Evolutionary conservation across 2,888 invertebrate genomes (phyloP).

Genomic region (Globia sparganii): DNA sequence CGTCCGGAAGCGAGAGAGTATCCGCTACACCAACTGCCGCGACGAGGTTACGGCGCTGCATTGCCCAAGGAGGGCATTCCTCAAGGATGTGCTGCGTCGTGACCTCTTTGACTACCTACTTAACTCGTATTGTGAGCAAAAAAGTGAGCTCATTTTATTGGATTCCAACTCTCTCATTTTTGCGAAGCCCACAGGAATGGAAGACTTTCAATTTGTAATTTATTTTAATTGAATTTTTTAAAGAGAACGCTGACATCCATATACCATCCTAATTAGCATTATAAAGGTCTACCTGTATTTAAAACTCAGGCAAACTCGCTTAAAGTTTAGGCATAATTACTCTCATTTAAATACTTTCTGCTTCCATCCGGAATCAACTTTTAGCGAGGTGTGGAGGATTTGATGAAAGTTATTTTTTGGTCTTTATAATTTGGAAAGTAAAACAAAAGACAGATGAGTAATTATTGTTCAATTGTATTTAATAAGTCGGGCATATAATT

Average conservation of each 20-base stretch:
- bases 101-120: neutral
- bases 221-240: neutral
- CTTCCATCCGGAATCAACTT: slow-evolving; percentile 58
- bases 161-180: neutral
- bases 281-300: slow-evolving; percentile 46
- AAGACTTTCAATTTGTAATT: slow-evolving; percentile 1
- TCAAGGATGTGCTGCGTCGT: too few relatives aligned
- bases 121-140: neutral
- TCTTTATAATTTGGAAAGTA: slow-evolving; percentile 18
- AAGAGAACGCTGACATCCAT: slow-evolving; percentile 1
- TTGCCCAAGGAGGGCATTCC: too few relatives aligned
- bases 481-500: neutral
- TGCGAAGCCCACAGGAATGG: neutral
- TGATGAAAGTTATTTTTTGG: slow-evolving; percentile 22
- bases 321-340: slow-evolving; percentile 75
- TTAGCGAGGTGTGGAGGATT: slow-evolving; percentile 43
- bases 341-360: slow-evolving; percentile 76
- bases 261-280: slow-evolving; percentile 42
- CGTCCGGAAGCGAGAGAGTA: too few relatives aligned
- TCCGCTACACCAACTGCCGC: too few relatives aligned
- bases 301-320: slow-evolving; percentile 49
- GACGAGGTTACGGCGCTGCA: too few relatives aligned
- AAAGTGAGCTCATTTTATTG: neutral
- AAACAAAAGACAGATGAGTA: slow-evolving; percentile 5
- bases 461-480: slow-evolving; percentile 5